Percentiles rank a stretch among this genome's conserved stretches.
These are phyloP conservation scores for Origma solitaria DNA, from an alignment of 2,113 vertebrate species.

Conservation along the genomic window DNA sequence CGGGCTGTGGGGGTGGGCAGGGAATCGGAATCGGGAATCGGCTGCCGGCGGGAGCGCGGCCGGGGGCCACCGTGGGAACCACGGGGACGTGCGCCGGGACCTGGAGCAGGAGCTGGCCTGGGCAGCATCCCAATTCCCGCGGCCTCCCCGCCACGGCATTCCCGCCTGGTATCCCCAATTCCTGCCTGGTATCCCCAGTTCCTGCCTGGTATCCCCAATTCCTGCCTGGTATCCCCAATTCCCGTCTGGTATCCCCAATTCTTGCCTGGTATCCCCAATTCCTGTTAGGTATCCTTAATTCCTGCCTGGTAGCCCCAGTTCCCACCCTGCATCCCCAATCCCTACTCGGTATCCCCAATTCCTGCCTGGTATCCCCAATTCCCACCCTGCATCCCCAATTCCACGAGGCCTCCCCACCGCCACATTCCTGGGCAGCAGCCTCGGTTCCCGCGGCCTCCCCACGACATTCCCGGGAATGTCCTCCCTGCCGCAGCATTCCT, in stretches of 20 bases:
- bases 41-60: not conserved
- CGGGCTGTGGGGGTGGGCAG: not conserved
- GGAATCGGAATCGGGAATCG: not conserved
- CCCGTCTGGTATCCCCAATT: accelerated
- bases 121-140: not conserved
- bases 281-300: too few species aligned
- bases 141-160: not conserved
- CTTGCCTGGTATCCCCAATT: not conserved
- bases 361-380: not conserved
- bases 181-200: accelerated
- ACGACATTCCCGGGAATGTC: not conserved
- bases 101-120: accelerated
- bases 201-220: accelerated
- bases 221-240: not conserved
- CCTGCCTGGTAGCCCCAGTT: not conserved
- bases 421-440: not conserved
- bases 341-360: not conserved
- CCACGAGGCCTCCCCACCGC: not conserved
- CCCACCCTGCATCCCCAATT: not conserved
- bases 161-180: accelerated
- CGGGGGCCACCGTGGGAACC: not conserved
- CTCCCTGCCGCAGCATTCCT: not conserved
- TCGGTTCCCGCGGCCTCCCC: not conserved
- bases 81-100: not conserved
- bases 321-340: not conserved